A percentile compares a stretch with the other conserved stretches of the same genome.
phyloP scores from a whole-genome alignment of 2,888 invertebrate species.

The Cantharis rustica region DNA sequence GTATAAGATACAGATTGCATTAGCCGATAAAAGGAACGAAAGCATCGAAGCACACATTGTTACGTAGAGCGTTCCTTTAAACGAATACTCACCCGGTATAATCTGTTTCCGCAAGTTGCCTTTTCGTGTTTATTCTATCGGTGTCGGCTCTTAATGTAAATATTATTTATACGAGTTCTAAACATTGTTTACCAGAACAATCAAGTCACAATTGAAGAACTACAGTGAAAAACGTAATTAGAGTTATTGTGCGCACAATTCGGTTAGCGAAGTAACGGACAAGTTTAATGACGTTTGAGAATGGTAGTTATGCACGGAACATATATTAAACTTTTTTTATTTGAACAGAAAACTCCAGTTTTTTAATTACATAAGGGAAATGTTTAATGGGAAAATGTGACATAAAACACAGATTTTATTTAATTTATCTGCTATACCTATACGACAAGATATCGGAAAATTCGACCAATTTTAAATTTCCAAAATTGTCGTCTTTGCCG shows the following conservation, averaged over 20 bases:
- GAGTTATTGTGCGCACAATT: neutral
- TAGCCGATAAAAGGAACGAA: neutral
- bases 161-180: neutral
- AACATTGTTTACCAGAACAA: neutral
- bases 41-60: neutral
- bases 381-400: neutral
- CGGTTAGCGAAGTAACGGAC: neutral
- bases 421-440: neutral
- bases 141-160: neutral
- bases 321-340: neutral
- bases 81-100: neutral
- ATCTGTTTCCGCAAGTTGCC: neutral
- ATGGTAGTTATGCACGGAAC: neutral
- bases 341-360: neutral
- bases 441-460: neutral
- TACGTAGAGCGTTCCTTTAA: no score
- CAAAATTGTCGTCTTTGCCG: neutral
- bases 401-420: neutral
- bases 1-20: neutral
- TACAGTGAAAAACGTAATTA: neutral
- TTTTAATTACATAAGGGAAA: neutral
- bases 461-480: neutral
- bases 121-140: neutral
- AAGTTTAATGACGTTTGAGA: neutral
- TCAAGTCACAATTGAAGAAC: neutral